Evolutionary conservation across 2,888 invertebrate genomes (phyloP).

Genomic region (Therioaphis trifolii): DNA sequence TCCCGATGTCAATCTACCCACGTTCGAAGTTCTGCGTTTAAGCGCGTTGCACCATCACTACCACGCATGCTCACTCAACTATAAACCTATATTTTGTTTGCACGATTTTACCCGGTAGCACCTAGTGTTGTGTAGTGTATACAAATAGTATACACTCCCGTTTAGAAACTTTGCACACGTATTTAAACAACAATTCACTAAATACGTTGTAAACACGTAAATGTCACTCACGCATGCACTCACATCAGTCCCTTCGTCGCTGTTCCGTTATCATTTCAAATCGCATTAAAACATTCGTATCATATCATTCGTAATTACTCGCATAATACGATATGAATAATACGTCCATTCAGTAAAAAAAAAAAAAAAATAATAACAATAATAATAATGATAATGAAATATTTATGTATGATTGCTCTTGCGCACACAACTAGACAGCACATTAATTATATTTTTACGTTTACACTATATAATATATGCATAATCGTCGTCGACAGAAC

Average conservation of each 20-base stretch:
- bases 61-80: conserved; percentile 40
- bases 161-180: background rate
- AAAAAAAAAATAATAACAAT: no score
- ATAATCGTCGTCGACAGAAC: conserved; percentile 2
- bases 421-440: conserved; percentile 15
- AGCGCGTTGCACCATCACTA: conserved; percentile 18
- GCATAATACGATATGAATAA: background rate
- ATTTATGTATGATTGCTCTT: conserved; percentile 5
- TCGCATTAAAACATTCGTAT: no score
- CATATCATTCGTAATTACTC: no score
- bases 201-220: background rate
- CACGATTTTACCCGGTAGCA: conserved; percentile 39
- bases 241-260: background rate
- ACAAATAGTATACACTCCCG: background rate
- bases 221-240: conserved; percentile 6
- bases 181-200: background rate
- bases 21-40: conserved; percentile 17
- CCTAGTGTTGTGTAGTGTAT: background rate
- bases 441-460: background rate
- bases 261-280: background rate
- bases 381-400: no score
- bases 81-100: background rate
- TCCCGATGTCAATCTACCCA: background rate
- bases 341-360: background rate
- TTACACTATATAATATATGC: background rate